Base-by-base conservation (phyloP, 2,113 vertebrate genomes). In the Gnathonemus echidnorhynchus region DNA sequence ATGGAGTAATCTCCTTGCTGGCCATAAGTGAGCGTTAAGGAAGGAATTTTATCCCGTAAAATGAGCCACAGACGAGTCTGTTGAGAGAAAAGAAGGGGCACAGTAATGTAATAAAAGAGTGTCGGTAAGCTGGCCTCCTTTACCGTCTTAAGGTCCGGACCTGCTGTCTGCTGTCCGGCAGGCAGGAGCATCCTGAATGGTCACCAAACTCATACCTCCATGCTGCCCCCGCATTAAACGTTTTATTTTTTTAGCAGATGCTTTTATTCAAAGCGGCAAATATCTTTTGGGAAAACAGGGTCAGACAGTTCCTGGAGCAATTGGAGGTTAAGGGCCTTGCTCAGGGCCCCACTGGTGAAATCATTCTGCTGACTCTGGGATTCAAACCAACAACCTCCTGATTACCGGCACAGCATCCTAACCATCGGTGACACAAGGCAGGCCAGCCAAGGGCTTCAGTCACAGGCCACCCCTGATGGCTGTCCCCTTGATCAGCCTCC, bases 381-480 rank as follows among this genome's bases (percentile, higher is more conserved):
- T 70, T 70, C 27, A 70, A 70, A 66, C 62, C n/a, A 13, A n/a
- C 62, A 31, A 66, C 62, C 62, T 66, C 27, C n/a, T 27, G 62
- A 27, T 66, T 66, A 31, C 7, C 2, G n/a, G 9, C n/a, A 66
- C n/a, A 31, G 62, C 62, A 66, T 66, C n/a, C n/a, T 11, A 66
- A 66, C n/a, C 62, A 31, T 10, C 2, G 1, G 62, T 11, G 62
- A 10, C 9, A 66, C n/a, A 66, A 66, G 49, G 24, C 10, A n/a
- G 84, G 13, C 5, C 77, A 42, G 19, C 17, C 17, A 42, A 24
- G 80, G 42, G 80, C 42, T 24, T 24, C 45, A 21, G 11, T 84
- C 80, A 8, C 19, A 96, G 91, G 92, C 94, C 94, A 91, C 93
- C 90, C 92, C 94, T 96, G 95, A 96, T 95, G 96, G 94, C 90